Evolutionary conservation across 2,113 vertebrate species (phyloP).

Genomic region (Chionis minor): DNA sequence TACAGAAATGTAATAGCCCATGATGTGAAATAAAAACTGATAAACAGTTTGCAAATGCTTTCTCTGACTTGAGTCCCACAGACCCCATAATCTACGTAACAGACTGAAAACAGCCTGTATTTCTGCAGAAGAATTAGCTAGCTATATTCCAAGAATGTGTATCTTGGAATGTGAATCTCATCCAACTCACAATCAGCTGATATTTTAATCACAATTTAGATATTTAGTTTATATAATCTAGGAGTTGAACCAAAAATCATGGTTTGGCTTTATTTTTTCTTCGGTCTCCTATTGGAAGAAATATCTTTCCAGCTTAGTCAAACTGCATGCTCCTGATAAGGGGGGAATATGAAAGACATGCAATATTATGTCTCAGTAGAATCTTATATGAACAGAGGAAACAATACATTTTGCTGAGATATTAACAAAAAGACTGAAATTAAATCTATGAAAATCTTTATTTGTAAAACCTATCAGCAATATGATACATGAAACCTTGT

Average conservation of each 20-base stretch:
- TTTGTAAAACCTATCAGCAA: neutral
- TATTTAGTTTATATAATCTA: neutral
- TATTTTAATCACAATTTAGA: neutral
- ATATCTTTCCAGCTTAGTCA: neutral
- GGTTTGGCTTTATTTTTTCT: neutral
- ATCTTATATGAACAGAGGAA: neutral
- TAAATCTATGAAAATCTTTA: neutral
- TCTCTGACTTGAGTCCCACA: neutral
- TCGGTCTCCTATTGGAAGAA: neutral
- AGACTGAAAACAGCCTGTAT: neutral
- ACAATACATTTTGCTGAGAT: neutral
- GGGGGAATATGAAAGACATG: neutral
- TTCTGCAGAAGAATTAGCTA: neutral
- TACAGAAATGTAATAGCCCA: neutral
- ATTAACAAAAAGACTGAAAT: neutral
- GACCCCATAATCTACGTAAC: neutral
- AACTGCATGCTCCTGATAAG: neutral
- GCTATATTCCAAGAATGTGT: neutral
- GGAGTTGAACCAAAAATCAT: neutral
- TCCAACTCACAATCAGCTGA: neutral
- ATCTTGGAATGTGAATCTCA: neutral
- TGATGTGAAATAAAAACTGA: neutral
- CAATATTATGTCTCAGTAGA: neutral
- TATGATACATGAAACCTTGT: neutral
- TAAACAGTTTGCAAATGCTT: neutral